Evolutionary conservation across 2,888 invertebrate species (phyloP).

Genomic region (Xanthia icteritia): DNA sequence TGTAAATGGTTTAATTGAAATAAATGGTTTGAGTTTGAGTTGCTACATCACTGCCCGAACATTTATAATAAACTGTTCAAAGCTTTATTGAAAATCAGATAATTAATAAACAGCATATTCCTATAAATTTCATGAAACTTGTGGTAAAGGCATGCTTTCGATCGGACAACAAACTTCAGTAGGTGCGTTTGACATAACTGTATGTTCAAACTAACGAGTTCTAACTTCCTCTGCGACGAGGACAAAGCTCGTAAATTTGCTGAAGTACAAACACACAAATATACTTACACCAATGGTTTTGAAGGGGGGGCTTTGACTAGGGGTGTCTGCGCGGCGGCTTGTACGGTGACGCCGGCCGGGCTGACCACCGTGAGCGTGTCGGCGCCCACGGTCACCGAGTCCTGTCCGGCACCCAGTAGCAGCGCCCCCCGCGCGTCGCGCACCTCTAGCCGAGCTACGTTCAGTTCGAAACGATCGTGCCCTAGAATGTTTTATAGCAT

Average conservation of each 20-base stretch:
- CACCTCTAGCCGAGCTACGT: slow-evolving; percentile 94
- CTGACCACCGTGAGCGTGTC: slow-evolving; percentile 95
- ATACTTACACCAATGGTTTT: slow-evolving; percentile 94
- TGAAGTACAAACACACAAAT: slow-evolving; percentile 63
- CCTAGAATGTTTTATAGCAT: slow-evolving; percentile 85
- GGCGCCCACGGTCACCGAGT: slow-evolving; percentile 95
- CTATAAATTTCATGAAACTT: slow-evolving; percentile 44
- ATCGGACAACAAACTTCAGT: slow-evolving; percentile 59
- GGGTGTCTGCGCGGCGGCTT: slow-evolving; percentile 96
- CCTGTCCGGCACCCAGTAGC: slow-evolving; percentile 94
- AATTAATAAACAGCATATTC: slow-evolving; percentile 31
- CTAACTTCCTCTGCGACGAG: slow-evolving; percentile 60
- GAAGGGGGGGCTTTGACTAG: slow-evolving; percentile 95
- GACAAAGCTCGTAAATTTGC: slow-evolving; percentile 52
- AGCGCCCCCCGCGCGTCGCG: slow-evolving; percentile 94
- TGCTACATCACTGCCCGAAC: background rate
- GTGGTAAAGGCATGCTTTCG: slow-evolving; percentile 52
- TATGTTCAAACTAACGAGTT: slow-evolving; percentile 65
- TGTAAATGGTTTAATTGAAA: too few species aligned
- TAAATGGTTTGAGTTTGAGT: too few species aligned
- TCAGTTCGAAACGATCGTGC: slow-evolving; percentile 95
- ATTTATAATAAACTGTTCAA: background rate
- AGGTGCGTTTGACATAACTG: slow-evolving; percentile 58
- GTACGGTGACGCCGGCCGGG: slow-evolving; percentile 95
- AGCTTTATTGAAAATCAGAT: slow-evolving; percentile 14